Percentiles rank a stretch among this genome's conserved stretches.
phyloP scores from a whole-genome alignment of 2,888 invertebrate species.

The Pardosa pseudoannulata region DNA sequence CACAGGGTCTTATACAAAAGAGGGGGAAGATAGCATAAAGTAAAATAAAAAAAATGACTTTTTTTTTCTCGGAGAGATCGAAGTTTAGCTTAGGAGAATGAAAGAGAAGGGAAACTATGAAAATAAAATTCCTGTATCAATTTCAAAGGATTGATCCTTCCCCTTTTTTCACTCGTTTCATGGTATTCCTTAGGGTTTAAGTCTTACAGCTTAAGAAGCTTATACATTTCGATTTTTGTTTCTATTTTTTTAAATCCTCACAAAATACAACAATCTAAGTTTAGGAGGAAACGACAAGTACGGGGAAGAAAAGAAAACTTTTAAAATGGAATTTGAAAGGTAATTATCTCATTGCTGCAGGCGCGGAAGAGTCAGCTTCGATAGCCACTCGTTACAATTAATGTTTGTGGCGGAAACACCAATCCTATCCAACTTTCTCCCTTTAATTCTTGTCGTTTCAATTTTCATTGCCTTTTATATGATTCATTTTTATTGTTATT shows the following conservation, averaged over 20 bases:
- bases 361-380: too few relatives aligned
- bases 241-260: neutral
- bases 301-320: neutral
- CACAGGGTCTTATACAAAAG: too few relatives aligned
- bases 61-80: too few relatives aligned
- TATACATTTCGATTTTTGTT: constrained; percentile 30
- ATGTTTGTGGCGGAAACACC: too few relatives aligned
- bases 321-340: neutral
- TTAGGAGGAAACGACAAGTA: neutral
- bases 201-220: constrained; percentile 38
- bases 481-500: too few relatives aligned
- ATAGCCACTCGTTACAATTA: too few relatives aligned
- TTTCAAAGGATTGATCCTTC: constrained; percentile 47
- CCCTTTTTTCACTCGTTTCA: constrained; percentile 26
- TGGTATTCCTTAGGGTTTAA: too few relatives aligned
- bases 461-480: too few relatives aligned
- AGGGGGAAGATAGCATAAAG: too few relatives aligned
- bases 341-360: neutral
- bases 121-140: constrained; percentile 43
- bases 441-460: too few relatives aligned
- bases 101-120: constrained; percentile 13
- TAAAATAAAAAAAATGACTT: too few relatives aligned
- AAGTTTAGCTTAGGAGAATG: constrained; percentile 1
- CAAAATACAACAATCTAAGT: neutral
- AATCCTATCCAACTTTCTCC: too few relatives aligned